Percentiles rank a stretch among this genome's conserved stretches.
Evolutionary conservation across 2,113 vertebrate species (phyloP).

Genomic region (Dinomys branickii): DNA sequence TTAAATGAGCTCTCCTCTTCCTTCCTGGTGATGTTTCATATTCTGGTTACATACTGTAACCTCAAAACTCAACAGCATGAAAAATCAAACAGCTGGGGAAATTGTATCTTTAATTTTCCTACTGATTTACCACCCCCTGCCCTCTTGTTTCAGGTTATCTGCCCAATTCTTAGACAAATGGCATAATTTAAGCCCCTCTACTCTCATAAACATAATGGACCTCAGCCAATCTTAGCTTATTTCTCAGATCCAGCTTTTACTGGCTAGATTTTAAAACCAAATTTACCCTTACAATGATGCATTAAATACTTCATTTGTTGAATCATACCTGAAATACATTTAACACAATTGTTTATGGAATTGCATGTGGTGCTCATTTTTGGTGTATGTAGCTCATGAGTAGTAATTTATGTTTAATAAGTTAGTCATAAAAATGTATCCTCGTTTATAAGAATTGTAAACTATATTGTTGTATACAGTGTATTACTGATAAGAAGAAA

Average conservation of each 20-base stretch:
- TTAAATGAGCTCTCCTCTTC: slow-evolving; percentile 72
- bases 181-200: slow-evolving; percentile 45
- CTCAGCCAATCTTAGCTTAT: slow-evolving; percentile 48
- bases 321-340: slow-evolving; percentile 60
- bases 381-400: not conserved
- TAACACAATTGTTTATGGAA: slow-evolving; percentile 64
- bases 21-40: slow-evolving; percentile 65
- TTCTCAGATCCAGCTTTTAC: slow-evolving; percentile 66
- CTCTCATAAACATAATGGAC: slow-evolving; percentile 56
- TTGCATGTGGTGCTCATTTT: slow-evolving; percentile 50
- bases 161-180: slow-evolving; percentile 64
- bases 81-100: slow-evolving; percentile 76
- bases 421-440: slow-evolving; percentile 26
- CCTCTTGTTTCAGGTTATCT: slow-evolving; percentile 65
- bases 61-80: slow-evolving; percentile 72
- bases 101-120: slow-evolving; percentile 76
- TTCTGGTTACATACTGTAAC: slow-evolving; percentile 64
- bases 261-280: slow-evolving; percentile 63
- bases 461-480: not conserved
- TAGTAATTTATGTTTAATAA: slow-evolving; percentile 49
- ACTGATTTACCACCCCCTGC: slow-evolving; percentile 63
- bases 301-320: slow-evolving; percentile 65
- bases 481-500: slow-evolving; percentile 47
- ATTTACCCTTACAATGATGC: slow-evolving; percentile 34
- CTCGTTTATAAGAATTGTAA: not conserved